A percentile compares a stretch with the other conserved stretches of the same genome.
Conservation (phyloP, 2,113 vertebrate species). For the Nothocercus nigrocapillus region DNA sequence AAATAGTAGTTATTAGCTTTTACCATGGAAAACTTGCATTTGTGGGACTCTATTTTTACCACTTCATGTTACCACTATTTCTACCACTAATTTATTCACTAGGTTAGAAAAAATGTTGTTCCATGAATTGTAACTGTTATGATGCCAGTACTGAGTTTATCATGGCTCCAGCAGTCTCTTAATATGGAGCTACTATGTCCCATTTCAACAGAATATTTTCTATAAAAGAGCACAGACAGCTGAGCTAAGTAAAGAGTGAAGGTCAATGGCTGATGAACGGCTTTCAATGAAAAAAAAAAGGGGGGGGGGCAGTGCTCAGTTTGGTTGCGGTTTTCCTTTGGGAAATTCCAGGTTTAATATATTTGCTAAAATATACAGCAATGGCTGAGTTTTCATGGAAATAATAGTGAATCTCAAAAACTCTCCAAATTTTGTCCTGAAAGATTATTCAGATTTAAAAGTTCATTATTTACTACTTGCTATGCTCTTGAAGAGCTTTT, state of each 20-base stretch:
- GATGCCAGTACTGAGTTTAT: slow-evolving; percentile 18
- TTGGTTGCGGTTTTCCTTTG: neutral
- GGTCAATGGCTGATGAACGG: neutral
- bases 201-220: neutral
- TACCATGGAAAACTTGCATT: slow-evolving; percentile 6
- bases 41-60: slow-evolving; percentile 45
- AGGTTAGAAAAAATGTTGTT: neutral
- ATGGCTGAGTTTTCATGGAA: neutral
- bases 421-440: neutral
- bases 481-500: neutral
- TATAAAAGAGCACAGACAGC: neutral
- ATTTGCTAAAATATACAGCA: neutral
- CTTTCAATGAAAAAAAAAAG: neutral
- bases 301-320: neutral
- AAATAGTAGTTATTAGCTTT: slow-evolving; percentile 19
- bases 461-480: neutral
- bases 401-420: neutral
- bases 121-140: neutral
- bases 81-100: slow-evolving; percentile 36
- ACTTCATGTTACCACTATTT: neutral
- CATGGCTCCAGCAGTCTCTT: neutral
- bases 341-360: neutral
- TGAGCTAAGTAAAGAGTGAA: neutral
- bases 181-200: neutral
- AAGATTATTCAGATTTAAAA: neutral